Percentiles rank a stretch among this genome's conserved stretches.
Conservation (phyloP, 2,888 invertebrate genomes). For the Pharmacophagus antenor region DNA sequence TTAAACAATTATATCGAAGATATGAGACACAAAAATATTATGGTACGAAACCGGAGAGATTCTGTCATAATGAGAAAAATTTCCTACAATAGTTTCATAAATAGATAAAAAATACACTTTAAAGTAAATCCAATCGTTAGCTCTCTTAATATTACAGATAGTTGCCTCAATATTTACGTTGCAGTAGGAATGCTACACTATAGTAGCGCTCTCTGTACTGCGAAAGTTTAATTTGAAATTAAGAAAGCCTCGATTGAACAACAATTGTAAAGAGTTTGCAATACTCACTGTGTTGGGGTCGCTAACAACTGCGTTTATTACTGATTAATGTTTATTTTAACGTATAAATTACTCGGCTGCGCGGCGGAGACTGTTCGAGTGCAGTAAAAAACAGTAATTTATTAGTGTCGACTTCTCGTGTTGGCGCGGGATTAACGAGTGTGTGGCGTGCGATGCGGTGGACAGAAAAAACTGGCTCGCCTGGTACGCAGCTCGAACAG, state of each 20-base stretch:
- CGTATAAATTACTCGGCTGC: slow-evolving; percentile 76
- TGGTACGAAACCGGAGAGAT: too few relatives aligned
- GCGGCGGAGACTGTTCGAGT: slow-evolving; percentile 79
- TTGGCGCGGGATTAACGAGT: slow-evolving; percentile 83
- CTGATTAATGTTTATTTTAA: slow-evolving; percentile 78
- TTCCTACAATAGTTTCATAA: not conserved
- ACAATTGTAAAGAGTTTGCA: slow-evolving; percentile 55
- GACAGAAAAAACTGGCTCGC: slow-evolving; percentile 83
- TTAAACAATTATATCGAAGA: not conserved
- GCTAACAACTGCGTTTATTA: slow-evolving; percentile 71
- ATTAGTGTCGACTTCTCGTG: slow-evolving; percentile 84
- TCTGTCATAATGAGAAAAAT: not conserved
- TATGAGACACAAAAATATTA: not conserved
- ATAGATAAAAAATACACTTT: not conserved
- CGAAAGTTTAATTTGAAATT: slow-evolving; percentile 39
- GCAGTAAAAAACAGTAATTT: slow-evolving; percentile 81
- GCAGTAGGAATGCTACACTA: slow-evolving; percentile 30
- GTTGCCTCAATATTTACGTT: slow-evolving; percentile 23
- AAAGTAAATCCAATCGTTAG: slow-evolving; percentile 36
- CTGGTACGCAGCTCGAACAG: slow-evolving; percentile 78
- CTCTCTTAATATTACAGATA: slow-evolving; percentile 39
- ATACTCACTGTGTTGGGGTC: slow-evolving; percentile 76
- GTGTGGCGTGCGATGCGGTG: slow-evolving; percentile 81
- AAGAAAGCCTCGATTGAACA: slow-evolving; percentile 60
- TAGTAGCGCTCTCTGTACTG: slow-evolving; percentile 8